Percentiles rank a stretch among this genome's conserved stretches.
phyloP scores from a whole-genome alignment of 1,140 invertebrate species.

The Saxidomus purpurata region DNA sequence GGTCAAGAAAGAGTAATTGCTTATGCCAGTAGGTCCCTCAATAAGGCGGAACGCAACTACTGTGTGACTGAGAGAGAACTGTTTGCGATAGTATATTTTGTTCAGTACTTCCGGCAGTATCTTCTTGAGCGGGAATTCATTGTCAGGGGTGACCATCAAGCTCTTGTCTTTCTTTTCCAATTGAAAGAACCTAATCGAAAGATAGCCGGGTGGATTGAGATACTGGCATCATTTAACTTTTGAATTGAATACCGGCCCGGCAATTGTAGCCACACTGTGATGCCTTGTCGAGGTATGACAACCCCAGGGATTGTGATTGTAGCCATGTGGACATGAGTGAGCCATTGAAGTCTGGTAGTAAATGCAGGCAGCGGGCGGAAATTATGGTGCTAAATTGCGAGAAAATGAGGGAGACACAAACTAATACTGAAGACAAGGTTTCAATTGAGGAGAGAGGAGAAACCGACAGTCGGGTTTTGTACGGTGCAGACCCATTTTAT shows the following conservation, averaged over 20 bases:
- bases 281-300: constrained; percentile 45
- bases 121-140: constrained; percentile 64
- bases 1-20: constrained; percentile 67
- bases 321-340: too few relatives aligned
- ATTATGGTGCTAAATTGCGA: neutral
- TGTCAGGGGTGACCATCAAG: too few relatives aligned
- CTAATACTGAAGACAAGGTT: constrained; percentile 13
- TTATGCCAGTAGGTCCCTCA: too few relatives aligned
- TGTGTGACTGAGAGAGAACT: constrained; percentile 56
- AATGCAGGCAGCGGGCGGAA: neutral
- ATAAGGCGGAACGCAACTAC: too few relatives aligned
- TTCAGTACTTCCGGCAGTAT: constrained; percentile 66
- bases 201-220: constrained; percentile 75
- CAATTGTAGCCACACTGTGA: constrained; percentile 62
- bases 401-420: constrained; percentile 66
- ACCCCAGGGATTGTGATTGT: neutral
- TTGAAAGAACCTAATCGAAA: constrained; percentile 73
- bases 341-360: constrained; percentile 1
- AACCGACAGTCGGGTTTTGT: too few relatives aligned
- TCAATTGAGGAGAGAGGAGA: too few relatives aligned
- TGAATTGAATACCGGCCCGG: constrained; percentile 62
- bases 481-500: too few relatives aligned
- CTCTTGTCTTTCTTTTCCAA: constrained; percentile 64
- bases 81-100: constrained; percentile 65
- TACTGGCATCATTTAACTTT: constrained; percentile 60